phyloP scores from a whole-genome alignment of 2,113 vertebrate species.

The Hippocampus mohnikei region DNA sequence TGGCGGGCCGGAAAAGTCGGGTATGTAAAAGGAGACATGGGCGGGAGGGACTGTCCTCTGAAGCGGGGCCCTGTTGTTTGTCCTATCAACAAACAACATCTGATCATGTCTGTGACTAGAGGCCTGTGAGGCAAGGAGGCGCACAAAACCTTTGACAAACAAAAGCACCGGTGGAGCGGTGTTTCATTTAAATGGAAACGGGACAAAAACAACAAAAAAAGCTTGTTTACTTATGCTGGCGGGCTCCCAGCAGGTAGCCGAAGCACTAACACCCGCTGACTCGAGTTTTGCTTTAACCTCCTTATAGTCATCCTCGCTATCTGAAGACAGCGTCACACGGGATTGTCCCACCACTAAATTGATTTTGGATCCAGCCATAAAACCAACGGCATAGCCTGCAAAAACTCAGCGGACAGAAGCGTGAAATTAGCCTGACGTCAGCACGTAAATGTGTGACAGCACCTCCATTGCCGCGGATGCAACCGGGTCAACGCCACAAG shows the following conservation, averaged over 20 bases:
- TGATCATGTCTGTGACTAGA: background rate
- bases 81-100: constrained; percentile 31
- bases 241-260: constrained; percentile 23
- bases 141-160: constrained; percentile 9
- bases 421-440: constrained; percentile 13
- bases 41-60: constrained; percentile 3
- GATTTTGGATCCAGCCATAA: constrained; percentile 31
- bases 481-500: constrained; percentile 8
- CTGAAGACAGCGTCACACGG: constrained; percentile 35
- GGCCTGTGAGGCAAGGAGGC: background rate
- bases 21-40: constrained; percentile 25
- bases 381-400: constrained; percentile 9
- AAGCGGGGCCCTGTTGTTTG: constrained; percentile 8
- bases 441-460: background rate
- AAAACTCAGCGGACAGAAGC: background rate
- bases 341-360: constrained; percentile 29
- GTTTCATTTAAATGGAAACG: constrained; percentile 4
- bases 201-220: constrained; percentile 25
- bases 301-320: background rate
- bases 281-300: background rate
- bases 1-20: constrained; percentile 14
- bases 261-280: background rate
- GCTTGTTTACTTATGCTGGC: constrained; percentile 35
- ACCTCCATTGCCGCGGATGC: constrained; percentile 2
- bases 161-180: constrained; percentile 18